Evolutionary conservation across 2,113 vertebrate genomes (phyloP), one percentile per base, ranked within the genome.

Genomic region (Orientallactaga bullata): DNA sequence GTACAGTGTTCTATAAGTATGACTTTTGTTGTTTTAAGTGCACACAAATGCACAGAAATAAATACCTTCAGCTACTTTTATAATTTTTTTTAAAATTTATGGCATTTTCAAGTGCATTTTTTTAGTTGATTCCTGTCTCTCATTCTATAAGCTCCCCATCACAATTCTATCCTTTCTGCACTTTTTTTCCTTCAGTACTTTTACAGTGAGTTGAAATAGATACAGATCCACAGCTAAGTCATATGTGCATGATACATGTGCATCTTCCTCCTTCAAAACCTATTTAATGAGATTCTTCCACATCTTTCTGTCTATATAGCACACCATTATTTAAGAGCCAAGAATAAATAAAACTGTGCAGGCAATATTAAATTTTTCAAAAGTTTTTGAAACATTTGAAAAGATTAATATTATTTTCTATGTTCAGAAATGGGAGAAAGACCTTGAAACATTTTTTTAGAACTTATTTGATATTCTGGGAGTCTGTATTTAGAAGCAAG

Each of bases 401-500:
- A 88, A 73, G 9, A 32, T 74, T 35, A 76, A 2, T 85, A 32
- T 42, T 76, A 20, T 81, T 69, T 20, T 20, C 7, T 89, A 32
- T 93, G 60, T 47, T 90, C 68, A 88, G 51, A 76, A 93, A 24
- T 90, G 23, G 26, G 15, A 93, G 51, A 65, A 92, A 88, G 61
- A 76, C 71, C 6, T 58, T 83, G n/a, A 58, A 92, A 63, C 39
- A 93, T 71, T 96, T 94, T 96, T 94, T 94, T 93, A 92, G 92
- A 93, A 94, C 30, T 10, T 15, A 84, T 60, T 90, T 95, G 77
- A 83, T 95, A 81, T 94, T 90, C 63, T 89, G 90, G 42, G 17
- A 86, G 58, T 91, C 66, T 95, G 71, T 28, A 81, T 93, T 95
- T 96, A 95, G 94, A 89, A 96, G 35, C 63, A 94, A 96, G 90